Evolutionary conservation across 2,888 invertebrate genomes (phyloP).

Genomic region (Patella caerulea): DNA sequence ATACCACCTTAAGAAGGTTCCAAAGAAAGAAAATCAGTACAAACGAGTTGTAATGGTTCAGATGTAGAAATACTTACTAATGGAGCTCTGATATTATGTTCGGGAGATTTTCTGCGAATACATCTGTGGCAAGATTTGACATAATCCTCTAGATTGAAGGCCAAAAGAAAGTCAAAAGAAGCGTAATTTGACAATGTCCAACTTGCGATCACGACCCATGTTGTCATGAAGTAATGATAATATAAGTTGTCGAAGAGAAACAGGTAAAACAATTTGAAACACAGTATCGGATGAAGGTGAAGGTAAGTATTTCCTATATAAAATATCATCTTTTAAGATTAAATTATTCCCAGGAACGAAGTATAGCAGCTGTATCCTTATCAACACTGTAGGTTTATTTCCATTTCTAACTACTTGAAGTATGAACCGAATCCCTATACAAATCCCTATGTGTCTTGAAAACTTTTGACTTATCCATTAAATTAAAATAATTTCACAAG

Average conservation of each 20-base stretch:
- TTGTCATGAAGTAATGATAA: constrained; percentile 31
- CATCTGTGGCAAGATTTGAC: constrained; percentile 39
- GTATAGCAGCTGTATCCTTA: neutral
- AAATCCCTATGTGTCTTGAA: neutral
- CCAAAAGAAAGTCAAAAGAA: constrained; percentile 43
- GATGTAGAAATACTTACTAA: constrained; percentile 31
- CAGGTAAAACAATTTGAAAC: constrained; percentile 11
- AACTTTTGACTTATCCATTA: neutral
- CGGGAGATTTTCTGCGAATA: constrained; percentile 26
- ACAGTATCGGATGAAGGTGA: neutral
- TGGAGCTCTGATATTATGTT: constrained; percentile 9
- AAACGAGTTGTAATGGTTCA: constrained; percentile 39
- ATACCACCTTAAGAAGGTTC: constrained; percentile 24
- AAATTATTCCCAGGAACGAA: neutral
- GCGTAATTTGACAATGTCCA: constrained; percentile 27
- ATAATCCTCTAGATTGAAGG: constrained; percentile 30
- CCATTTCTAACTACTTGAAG: neutral
- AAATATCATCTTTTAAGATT: neutral
- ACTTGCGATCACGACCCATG: constrained; percentile 36
- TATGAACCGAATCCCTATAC: neutral
- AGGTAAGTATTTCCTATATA: neutral
- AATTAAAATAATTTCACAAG: neutral
- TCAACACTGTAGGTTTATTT: neutral
- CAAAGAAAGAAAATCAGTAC: constrained; percentile 43
- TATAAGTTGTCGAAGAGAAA: neutral